phyloP scores from a whole-genome alignment of 2,113 vertebrate genomes.

The Thryonomys swinderianus region DNA sequence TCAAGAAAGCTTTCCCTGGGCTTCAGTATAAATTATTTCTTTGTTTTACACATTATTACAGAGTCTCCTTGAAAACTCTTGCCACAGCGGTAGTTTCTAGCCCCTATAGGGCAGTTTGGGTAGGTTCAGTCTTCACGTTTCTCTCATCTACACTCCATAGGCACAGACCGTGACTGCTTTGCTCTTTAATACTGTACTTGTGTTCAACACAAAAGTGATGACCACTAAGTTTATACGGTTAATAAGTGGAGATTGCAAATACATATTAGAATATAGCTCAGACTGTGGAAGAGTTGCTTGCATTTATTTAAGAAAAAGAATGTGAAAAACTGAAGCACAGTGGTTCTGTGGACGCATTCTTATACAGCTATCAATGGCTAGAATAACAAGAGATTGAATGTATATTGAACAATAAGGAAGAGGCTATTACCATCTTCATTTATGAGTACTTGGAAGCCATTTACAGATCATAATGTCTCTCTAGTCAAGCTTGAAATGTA shows the following conservation, averaged over 20 bases:
- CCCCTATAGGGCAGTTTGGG: neutral
- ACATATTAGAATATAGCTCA: neutral
- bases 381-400: neutral
- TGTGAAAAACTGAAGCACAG: neutral
- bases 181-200: neutral
- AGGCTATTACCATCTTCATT: neutral
- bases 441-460: neutral
- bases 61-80: neutral
- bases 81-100: neutral
- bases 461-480: neutral
- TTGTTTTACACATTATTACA: neutral
- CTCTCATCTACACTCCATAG: neutral
- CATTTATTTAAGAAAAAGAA: constrained; percentile 28
- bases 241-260: neutral
- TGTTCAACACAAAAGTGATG: neutral
- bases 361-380: neutral
- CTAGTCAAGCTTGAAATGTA: neutral
- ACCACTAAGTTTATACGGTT: neutral
- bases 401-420: neutral
- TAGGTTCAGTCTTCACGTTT: neutral
- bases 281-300: neutral
- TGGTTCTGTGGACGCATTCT: neutral
- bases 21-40: constrained; percentile 3
- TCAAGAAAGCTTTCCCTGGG: neutral
- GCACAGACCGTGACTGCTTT: neutral